Evolutionary conservation across 2,797 vertebrate genomes (phyloP).

Genomic region (Dendrocincla fuliginosa): DNA sequence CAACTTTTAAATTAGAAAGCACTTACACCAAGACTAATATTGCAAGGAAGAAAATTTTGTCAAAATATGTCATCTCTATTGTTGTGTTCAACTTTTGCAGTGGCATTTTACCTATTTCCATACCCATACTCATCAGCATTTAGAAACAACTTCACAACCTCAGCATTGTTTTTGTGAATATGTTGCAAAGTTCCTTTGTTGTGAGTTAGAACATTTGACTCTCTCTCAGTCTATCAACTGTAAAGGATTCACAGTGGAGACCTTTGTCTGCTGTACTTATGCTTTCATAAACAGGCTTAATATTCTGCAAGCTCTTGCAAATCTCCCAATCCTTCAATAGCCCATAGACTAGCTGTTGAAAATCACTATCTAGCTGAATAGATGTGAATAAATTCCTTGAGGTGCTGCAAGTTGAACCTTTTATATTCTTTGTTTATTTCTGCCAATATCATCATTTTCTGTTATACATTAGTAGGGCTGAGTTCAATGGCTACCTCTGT

Average conservation of each 20-base stretch:
- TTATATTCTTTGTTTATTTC: neutral
- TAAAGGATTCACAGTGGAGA: neutral
- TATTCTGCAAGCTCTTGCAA: neutral
- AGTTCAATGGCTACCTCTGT: neutral
- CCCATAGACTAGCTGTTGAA: neutral
- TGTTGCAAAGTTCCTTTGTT: neutral
- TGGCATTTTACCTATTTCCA: neutral
- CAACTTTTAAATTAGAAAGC: neutral
- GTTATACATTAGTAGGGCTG: neutral
- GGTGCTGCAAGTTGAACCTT: neutral
- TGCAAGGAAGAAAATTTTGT: neutral
- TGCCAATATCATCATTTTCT: neutral
- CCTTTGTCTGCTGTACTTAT: neutral
- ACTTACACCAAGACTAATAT: neutral
- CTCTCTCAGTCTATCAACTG: neutral
- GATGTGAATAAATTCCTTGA: neutral
- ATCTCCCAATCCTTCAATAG: neutral
- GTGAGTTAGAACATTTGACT: neutral
- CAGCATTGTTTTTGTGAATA: neutral
- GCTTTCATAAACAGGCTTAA: neutral
- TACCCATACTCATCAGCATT: rapidly evolving
- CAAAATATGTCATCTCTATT: neutral
- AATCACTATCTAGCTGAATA: neutral
- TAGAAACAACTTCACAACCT: neutral
- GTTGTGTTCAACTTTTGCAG: neutral